Percentiles rank a stretch among this genome's conserved stretches.
Evolutionary conservation across 2,888 invertebrate genomes (phyloP).

Genomic region (Scaptomyza caliginosa): DNA sequence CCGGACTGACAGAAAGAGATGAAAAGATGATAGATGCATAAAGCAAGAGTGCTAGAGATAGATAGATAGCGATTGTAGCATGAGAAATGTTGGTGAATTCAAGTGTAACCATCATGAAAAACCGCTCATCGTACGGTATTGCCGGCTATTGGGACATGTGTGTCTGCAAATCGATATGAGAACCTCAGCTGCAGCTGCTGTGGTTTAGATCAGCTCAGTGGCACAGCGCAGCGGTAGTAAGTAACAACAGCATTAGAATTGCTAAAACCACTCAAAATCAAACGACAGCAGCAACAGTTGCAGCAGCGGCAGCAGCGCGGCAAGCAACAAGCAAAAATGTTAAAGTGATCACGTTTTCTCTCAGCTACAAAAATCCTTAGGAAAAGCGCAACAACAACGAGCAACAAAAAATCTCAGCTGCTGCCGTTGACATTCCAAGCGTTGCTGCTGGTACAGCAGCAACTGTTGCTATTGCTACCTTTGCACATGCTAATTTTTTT

Average conservation of each 20-base stretch:
- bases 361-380: conserved; percentile 62
- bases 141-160: conserved; percentile 39
- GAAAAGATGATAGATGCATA: background rate
- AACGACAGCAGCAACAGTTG: conserved; percentile 47
- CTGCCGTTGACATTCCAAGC: conserved; percentile 77
- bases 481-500: conserved; percentile 74
- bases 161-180: conserved; percentile 49
- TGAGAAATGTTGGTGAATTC: conserved; percentile 45
- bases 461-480: conserved; percentile 39
- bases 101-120: conserved; percentile 54
- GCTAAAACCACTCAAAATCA: conserved; percentile 74
- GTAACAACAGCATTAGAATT: conserved; percentile 76
- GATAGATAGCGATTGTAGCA: background rate
- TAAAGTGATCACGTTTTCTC: conserved; percentile 82
- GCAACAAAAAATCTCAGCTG: conserved; percentile 68
- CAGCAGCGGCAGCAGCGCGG: conserved; percentile 41
- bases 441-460: conserved; percentile 20
- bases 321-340: conserved; percentile 76
- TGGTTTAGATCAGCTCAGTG: conserved; percentile 28
- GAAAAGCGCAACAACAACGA: conserved; percentile 26
- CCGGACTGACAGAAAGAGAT: conserved; percentile 43
- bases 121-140: conserved; percentile 72
- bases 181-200: conserved; percentile 36
- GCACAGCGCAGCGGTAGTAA: conserved; percentile 30
- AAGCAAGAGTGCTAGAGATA: background rate